Conservation (phyloP, 2,888 invertebrate species). For the Andricus curvator region DNA sequence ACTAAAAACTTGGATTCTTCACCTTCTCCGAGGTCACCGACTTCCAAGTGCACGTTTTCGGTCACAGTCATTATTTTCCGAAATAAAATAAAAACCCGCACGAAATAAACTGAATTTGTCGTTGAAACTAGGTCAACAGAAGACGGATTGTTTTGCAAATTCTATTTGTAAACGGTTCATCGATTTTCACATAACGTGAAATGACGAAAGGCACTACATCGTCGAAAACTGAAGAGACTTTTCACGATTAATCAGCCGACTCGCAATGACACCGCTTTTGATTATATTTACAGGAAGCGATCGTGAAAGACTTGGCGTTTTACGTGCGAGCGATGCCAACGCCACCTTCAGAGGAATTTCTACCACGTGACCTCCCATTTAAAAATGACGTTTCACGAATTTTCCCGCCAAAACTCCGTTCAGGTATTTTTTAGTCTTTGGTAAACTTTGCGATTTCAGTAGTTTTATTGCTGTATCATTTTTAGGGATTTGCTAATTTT, state of each 20-base stretch:
- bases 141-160: not conserved
- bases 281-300: constrained; percentile 15
- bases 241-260: not conserved
- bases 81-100: not conserved
- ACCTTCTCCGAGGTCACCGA: not conserved
- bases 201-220: not conserved
- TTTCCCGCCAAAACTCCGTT: not conserved
- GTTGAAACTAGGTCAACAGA: constrained; percentile 20
- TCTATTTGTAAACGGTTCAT: not conserved
- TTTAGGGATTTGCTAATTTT: no score
- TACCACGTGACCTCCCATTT: not conserved
- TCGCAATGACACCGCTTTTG: not conserved
- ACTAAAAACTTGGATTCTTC: not conserved
- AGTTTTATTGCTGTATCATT: no score
- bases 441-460: not conserved
- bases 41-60: not conserved
- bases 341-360: not conserved
- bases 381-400: not conserved
- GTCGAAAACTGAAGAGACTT: not conserved
- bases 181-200: not conserved
- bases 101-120: constrained; percentile 5
- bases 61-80: not conserved
- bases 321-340: not conserved
- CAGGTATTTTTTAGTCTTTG: not conserved
- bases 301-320: constrained; percentile 1